Base-by-base conservation (phyloP, 2,797 vertebrate species). In the Syndactyla subalaris region DNA sequence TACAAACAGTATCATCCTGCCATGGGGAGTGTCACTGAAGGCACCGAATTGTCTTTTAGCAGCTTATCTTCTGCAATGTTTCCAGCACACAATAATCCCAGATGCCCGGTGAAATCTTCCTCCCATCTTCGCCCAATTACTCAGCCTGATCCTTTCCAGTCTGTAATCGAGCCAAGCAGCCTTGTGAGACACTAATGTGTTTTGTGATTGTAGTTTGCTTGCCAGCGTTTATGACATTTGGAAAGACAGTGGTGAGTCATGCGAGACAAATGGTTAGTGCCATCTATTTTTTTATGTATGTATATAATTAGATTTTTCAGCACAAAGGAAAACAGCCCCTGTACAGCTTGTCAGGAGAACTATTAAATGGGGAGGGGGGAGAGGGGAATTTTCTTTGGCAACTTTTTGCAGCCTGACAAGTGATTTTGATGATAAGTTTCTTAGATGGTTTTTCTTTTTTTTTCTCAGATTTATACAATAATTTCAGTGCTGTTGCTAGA, bases 201-300 rank as follows among this genome's bases (percentile, higher is more conserved):
- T 96, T 65, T 12, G 6, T 92, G 85, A 92, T 74, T 83, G 87
- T 26, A 41, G 94, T 46, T 85, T 34, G 24, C 94, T 92, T 91
- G 93, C 86, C 91, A 94, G 93, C 54, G 29, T 85, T 93, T 92
- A 75, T 95, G 95, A 75, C 96, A 94, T 96, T 95, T 93, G 82
- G 72, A 89, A 92, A 83, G 88, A 59, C 78, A 81, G 87, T 27
- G 54, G 82, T 96, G 96, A 97, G 81, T 97, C 95, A 96, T 91
- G 65, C 65, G 2, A 94, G 95, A 95, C 91, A 94, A 94, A 95
- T 89, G 91, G 72, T 62, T 89, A 38, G 84, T 68, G 89, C 91
- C 10, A 2, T 77, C 92, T 77, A n/a, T 45, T 83, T 94, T 92
- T 92, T 91, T 45, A 91, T 80, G 61, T 77, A 87, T 21, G 57